Conservation (phyloP, 2,888 invertebrate genomes). For the Mycalesis mineus region DNA sequence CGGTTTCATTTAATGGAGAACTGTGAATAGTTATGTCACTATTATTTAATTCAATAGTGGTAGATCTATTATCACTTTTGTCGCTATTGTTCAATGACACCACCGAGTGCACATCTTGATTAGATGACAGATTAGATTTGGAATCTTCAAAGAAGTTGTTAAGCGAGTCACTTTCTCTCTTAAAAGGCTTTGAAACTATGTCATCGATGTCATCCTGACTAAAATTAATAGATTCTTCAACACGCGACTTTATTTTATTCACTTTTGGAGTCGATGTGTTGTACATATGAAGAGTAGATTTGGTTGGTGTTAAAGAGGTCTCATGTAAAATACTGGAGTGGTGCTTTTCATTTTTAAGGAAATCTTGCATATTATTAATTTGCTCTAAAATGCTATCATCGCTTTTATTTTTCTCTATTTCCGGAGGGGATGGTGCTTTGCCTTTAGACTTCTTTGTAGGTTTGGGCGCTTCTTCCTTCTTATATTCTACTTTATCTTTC, state of each 20-base stretch:
- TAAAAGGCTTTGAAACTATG: conserved; percentile 71
- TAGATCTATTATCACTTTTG: conserved; percentile 74
- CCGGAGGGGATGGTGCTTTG: conserved; percentile 86
- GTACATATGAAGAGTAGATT: conserved; percentile 41
- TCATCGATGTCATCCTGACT: conserved; percentile 76
- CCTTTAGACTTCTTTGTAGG: conserved; percentile 81
- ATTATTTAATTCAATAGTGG: conserved; percentile 85
- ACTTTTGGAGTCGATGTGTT: conserved; percentile 75
- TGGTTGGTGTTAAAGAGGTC: conserved; percentile 39
- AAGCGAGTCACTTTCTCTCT: conserved; percentile 67
- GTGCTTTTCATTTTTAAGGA: conserved; percentile 63
- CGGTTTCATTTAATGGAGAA: conserved; percentile 77
- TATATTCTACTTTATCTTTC: conserved; percentile 50
- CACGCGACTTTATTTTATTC: conserved; percentile 54
- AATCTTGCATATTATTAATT: conserved; percentile 60
- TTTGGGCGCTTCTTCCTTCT: conserved; percentile 59
- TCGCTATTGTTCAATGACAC: conserved; percentile 69
- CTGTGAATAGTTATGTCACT: conserved; percentile 87
- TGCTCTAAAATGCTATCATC: conserved; percentile 71
- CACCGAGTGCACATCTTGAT: conserved; percentile 64
- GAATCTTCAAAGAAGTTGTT: conserved; percentile 70
- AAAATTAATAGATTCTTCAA: conserved; percentile 67
- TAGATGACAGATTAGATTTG: conserved; percentile 70
- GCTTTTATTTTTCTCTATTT: conserved; percentile 66
- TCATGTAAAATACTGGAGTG: conserved; percentile 61